Conservation (phyloP, 2,888 invertebrate genomes). For the Thecocarcelia acutangulata region DNA sequence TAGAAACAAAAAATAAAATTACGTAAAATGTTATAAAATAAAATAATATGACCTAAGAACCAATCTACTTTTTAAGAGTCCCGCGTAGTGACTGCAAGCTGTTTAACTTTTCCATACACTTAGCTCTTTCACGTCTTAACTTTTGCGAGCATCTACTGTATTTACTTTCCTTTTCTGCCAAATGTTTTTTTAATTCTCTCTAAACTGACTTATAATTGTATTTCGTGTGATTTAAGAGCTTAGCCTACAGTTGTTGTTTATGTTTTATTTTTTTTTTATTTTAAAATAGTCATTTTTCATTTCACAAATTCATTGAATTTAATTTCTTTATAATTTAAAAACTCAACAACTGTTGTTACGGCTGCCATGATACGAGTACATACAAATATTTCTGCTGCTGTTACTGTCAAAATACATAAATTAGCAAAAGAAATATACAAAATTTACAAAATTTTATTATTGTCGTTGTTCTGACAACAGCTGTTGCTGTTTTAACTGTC, state of each 20-base stretch:
- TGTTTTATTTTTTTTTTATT: neutral
- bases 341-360: slow-evolving; percentile 61
- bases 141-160: too few species aligned
- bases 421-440: slow-evolving; percentile 66
- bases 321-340: slow-evolving; percentile 66
- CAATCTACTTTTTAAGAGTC: too few species aligned
- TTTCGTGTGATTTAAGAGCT: slow-evolving; percentile 56
- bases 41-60: too few species aligned
- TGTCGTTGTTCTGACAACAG: slow-evolving; percentile 61
- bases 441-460: slow-evolving; percentile 49
- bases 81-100: too few species aligned
- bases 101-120: too few species aligned
- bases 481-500: slow-evolving; percentile 63
- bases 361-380: slow-evolving; percentile 8
- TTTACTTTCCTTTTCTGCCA: neutral
- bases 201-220: slow-evolving; percentile 28
- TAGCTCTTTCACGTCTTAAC: too few species aligned
- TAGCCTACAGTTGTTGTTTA: slow-evolving; percentile 1
- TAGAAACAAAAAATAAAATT: too few species aligned
- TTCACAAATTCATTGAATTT: slow-evolving; percentile 65
- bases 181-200: slow-evolving; percentile 13
- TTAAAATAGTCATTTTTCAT: slow-evolving; percentile 48
- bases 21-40: too few species aligned
- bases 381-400: slow-evolving; percentile 8
- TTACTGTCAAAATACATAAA: slow-evolving; percentile 61